A percentile compares a stretch with the other conserved stretches of the same genome.
phyloP scores from a whole-genome alignment of 2,888 invertebrate genomes.

The Fragum whitleyi region DNA sequence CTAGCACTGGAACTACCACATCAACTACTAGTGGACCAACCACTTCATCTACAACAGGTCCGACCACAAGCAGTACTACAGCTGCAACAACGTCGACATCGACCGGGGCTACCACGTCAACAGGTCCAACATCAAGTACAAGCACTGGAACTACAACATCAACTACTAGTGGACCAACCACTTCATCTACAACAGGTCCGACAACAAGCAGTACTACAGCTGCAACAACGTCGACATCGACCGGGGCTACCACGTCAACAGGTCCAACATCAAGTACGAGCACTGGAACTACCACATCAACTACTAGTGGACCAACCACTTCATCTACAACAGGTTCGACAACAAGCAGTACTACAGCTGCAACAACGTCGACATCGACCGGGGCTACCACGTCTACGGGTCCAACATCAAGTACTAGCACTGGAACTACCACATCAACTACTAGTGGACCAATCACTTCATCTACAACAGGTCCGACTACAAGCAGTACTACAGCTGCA shows the following conservation, averaged over 20 bases:
- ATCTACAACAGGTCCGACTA: slow-evolving; percentile 6
- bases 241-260: neutral
- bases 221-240: slow-evolving; percentile 1
- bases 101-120: neutral
- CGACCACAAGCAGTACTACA: neutral
- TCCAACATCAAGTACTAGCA: neutral
- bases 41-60: neutral
- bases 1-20: neutral
- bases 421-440: neutral
- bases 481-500: neutral
- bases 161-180: slow-evolving; percentile 1
- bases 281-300: neutral
- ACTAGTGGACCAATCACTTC: slow-evolving; percentile 19
- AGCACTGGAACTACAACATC: neutral
- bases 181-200: neutral
- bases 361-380: neutral
- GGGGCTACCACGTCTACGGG: neutral
- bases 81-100: slow-evolving; percentile 4
- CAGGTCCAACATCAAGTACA: neutral
- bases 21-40: slow-evolving; percentile 4
- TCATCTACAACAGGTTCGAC: neutral
- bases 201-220: neutral
- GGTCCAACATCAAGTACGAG: neutral
- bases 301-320: slow-evolving; percentile 1
- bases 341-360: neutral